These are phyloP conservation scores for Tethya wilhelma DNA, from an alignment of 37 sponge, comb jelly and placozoan genomes.

Conservation along the genomic window DNA sequence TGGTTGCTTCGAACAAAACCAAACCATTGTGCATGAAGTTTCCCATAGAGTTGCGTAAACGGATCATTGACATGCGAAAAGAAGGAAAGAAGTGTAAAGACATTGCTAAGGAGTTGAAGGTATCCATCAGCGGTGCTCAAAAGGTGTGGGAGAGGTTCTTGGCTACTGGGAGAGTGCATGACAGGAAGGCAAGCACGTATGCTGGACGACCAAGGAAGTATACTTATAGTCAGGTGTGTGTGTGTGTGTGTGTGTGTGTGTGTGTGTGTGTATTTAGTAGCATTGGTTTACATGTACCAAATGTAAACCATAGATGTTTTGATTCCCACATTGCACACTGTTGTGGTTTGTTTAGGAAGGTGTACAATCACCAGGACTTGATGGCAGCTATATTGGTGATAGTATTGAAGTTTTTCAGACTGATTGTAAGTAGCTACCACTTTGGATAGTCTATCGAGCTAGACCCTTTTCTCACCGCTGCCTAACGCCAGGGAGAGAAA, in stretches of 20 bases:
- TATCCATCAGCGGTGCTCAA: conserved; percentile 76
- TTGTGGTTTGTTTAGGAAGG: too few relatives aligned
- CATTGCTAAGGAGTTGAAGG: conserved; percentile 66
- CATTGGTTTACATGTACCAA: too few relatives aligned
- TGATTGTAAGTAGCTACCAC: too few relatives aligned
- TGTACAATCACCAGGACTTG: too few relatives aligned
- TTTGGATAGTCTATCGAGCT: too few relatives aligned
- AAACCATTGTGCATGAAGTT: conserved; percentile 51
- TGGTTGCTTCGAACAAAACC: conserved; percentile 4
- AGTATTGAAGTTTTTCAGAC: background rate
- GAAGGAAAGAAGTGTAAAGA: conserved; percentile 53
- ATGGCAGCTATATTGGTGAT: too few relatives aligned
- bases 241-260: background rate
- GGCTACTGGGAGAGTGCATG: conserved; percentile 68
- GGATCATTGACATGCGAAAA: conserved; percentile 61
- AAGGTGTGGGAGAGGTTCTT: conserved; percentile 80
- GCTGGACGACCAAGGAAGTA: conserved; percentile 62
- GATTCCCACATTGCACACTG: too few relatives aligned
- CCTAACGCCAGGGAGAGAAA: too few relatives aligned
- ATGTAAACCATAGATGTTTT: too few relatives aligned
- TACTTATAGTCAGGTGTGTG: conserved; percentile 10
- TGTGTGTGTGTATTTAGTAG: too few relatives aligned
- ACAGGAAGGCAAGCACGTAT: conserved; percentile 50
- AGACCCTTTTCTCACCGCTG: too few relatives aligned
- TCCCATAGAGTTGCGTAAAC: conserved; percentile 54